A percentile compares a stretch with the other conserved stretches of the same genome.
These are phyloP conservation scores for Tricholauxania praeusta DNA, from an alignment of 2,888 invertebrate species.

Conservation along the genomic window DNA sequence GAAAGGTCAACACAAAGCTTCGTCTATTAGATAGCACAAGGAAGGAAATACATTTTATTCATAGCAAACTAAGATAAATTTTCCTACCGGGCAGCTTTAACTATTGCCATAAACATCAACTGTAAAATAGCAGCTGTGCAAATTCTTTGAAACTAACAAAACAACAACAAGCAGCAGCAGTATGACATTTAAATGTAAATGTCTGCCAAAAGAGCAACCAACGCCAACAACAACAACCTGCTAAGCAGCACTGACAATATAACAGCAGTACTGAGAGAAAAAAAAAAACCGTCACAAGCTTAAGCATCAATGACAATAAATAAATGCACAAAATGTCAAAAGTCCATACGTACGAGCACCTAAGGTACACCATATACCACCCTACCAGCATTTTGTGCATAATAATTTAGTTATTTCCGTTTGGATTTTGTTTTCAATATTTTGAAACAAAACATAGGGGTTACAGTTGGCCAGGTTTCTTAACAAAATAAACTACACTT, in stretches of 20 bases:
- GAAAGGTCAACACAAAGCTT: too few species aligned
- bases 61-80: too few species aligned
- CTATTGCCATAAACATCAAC: not conserved
- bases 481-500: too few species aligned
- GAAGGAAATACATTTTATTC: not conserved
- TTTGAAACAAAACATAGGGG: too few species aligned
- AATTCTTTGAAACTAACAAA: conserved; percentile 2
- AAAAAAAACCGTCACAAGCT: not conserved
- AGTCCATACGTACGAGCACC: not conserved
- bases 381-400: too few species aligned
- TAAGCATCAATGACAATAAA: conserved; percentile 9
- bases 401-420: too few species aligned
- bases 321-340: conserved; percentile 22
- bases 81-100: not conserved
- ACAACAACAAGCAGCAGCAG: conserved; percentile 10
- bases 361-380: too few species aligned
- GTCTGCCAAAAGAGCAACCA: conserved; percentile 6
- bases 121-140: not conserved
- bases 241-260: not conserved
- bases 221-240: not conserved
- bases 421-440: too few species aligned
- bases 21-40: too few species aligned
- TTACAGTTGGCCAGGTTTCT: too few species aligned
- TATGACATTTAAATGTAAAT: conserved; percentile 24
- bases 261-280: not conserved